Base-by-base conservation (phyloP, 1,140 invertebrate species). In the Rhagoletis zephyria region DNA sequence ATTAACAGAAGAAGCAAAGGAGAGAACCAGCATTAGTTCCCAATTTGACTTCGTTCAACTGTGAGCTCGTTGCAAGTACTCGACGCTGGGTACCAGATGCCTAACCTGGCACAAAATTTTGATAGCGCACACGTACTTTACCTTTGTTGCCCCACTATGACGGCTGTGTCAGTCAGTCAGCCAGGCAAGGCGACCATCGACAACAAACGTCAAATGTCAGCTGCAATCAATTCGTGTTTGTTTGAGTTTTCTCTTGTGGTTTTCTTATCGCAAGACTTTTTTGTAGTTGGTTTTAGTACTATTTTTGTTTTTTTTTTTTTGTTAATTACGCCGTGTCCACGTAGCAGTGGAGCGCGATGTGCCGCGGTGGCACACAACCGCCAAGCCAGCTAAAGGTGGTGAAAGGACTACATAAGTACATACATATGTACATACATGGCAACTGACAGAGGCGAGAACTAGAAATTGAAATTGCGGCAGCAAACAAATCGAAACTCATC, bases 161-260 rank as follows among this genome's bases (percentile, higher is more conserved):
- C 14, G 1, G 67, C 10, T 12, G n/a, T 45, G 12, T 3, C 45
- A 4, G 45, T 45, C 70, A 6, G 40, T 16, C 16, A 4, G 40
- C 40, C 63, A 9, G 16, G 6, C n/a, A 51, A 51, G 7, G 5
- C 48, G 42, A 81, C 19, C 64, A 65, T 30, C 64, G 64, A 6
- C 42, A 70, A 70, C 74, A 81, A 81, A 81, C 74, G 74, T 81
- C 74, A 81, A 81, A 81, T 81, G 74, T 81, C 74, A 81, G n/a
- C 74, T 81, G 74, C 74, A 81, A 81, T 81, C 74, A 81, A 81
- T 81, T 51, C 51, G 74, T 56, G 74, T 19, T 81, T 81, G 74
- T 81, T 81, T 59, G 48, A 81, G 48, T 81, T 81, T 81, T 81
- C 48, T 12, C 48, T 30, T 30, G 30, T 81, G 74, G 4, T n/a